phyloP scores from a whole-genome alignment of 2,888 invertebrate species.

The Phyllotreta striolata region DNA sequence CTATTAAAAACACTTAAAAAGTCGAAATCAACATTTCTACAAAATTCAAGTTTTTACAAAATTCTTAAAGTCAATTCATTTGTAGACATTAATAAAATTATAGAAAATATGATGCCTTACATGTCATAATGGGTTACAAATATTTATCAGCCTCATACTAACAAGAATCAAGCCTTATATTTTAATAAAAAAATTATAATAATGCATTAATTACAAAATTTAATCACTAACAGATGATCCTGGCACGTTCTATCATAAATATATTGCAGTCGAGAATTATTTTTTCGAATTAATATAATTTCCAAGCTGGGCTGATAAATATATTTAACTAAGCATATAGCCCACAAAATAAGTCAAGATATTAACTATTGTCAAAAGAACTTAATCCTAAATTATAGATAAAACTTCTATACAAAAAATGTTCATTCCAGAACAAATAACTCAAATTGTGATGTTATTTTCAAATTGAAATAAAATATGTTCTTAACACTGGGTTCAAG shows the following conservation, averaged over 20 bases:
- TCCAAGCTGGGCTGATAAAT: constrained; percentile 23
- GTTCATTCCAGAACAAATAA: constrained; percentile 43
- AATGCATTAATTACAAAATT: too few species aligned
- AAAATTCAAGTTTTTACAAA: constrained; percentile 19
- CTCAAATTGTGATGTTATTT: constrained; percentile 54
- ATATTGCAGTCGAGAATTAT: not conserved
- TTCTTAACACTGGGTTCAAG: constrained; percentile 55
- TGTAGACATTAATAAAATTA: constrained; percentile 15
- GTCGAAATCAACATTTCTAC: constrained; percentile 36
- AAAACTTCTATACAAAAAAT: constrained; percentile 50
- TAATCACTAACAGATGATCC: constrained; percentile 24
- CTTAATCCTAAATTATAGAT: constrained; percentile 48
- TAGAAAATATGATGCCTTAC: constrained; percentile 30
- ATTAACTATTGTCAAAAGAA: constrained; percentile 57
- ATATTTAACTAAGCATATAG: constrained; percentile 43
- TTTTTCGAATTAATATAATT: not conserved
- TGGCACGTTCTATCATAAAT: constrained; percentile 31
- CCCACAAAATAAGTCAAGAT: constrained; percentile 39
- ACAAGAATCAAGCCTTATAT: too few species aligned
- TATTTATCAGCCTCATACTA: constrained; percentile 51
- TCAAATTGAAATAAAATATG: constrained; percentile 48
- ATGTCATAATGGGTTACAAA: constrained; percentile 50
- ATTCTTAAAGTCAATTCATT: not conserved
- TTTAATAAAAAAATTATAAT: too few species aligned
- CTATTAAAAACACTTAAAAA: constrained; percentile 33